Evolutionary conservation across 1,140 invertebrate species (phyloP).

Genomic region (Dendrolimus punctatus): DNA sequence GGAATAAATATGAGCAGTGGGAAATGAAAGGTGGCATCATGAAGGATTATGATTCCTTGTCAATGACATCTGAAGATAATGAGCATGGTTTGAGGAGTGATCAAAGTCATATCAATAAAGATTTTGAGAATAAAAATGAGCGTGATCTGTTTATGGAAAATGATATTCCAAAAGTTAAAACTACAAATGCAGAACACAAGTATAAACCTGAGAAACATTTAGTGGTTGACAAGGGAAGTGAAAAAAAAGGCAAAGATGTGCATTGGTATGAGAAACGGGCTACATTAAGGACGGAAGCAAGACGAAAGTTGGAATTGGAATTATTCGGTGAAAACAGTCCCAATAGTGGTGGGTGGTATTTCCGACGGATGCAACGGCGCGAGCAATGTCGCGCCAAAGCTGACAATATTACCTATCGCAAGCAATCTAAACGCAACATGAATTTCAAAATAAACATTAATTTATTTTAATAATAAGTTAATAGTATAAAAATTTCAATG

Average conservation of each 20-base stretch:
- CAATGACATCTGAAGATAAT: slow-evolving; percentile 28
- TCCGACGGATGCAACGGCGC: slow-evolving; percentile 52
- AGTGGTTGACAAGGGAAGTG: slow-evolving; percentile 9
- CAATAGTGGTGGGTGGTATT: slow-evolving; percentile 58
- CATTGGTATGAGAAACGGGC: slow-evolving; percentile 55
- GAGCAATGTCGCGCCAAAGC: slow-evolving; percentile 51
- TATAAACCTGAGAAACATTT: slow-evolving; percentile 3
- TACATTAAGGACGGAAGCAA: slow-evolving; percentile 32
- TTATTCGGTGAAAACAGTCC: slow-evolving; percentile 35
- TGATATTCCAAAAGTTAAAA: slow-evolving; percentile 8
- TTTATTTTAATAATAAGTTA: not conserved
- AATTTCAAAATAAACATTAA: slow-evolving; percentile 46
- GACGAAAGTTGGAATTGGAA: slow-evolving; percentile 44
- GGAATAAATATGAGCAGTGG: slow-evolving; percentile 54
- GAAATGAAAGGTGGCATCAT: slow-evolving; percentile 56
- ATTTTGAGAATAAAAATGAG: slow-evolving; percentile 2
- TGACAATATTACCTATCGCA: slow-evolving; percentile 29
- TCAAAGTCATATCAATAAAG: slow-evolving; percentile 10
- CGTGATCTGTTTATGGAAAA: slow-evolving; percentile 1
- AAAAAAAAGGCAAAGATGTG: slow-evolving; percentile 19
- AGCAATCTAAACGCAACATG: slow-evolving; percentile 27
- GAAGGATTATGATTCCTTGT: slow-evolving; percentile 48
- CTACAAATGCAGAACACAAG: not conserved
- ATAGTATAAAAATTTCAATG: too few relatives aligned
- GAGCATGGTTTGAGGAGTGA: slow-evolving; percentile 19